Percentiles rank a stretch among this genome's conserved stretches.
phyloP scores from a whole-genome alignment of 1,140 invertebrate species.

The Leptinotarsa defecta region DNA sequence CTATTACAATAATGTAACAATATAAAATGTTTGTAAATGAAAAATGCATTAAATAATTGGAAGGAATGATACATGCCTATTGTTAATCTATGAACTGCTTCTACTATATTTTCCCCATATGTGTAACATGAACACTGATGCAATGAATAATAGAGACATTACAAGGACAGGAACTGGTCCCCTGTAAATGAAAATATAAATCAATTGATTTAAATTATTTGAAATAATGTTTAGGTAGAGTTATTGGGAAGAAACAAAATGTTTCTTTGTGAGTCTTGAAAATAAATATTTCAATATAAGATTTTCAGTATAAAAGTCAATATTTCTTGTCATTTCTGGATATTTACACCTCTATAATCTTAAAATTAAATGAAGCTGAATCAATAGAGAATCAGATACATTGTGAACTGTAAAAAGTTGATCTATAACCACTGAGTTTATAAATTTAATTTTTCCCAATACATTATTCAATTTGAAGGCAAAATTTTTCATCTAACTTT shows the following conservation, averaged over 20 bases:
- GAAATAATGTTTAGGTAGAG: not conserved
- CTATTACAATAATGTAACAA: conserved; percentile 36
- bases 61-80: conserved; percentile 40
- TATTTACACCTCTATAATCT: too few species aligned
- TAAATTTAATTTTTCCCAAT: too few species aligned
- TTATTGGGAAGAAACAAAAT: not conserved
- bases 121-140: conserved; percentile 99
- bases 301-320: too few species aligned
- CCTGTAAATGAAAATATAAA: conserved; percentile 64
- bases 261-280: not conserved
- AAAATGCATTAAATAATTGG: conserved; percentile 42
- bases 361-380: too few species aligned
- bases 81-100: conserved; percentile 78
- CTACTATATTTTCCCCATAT: conserved; percentile 99
- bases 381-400: too few species aligned
- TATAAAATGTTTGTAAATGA: conserved; percentile 43
- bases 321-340: too few species aligned
- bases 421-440: too few species aligned
- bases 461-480: too few species aligned
- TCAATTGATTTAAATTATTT: not conserved
- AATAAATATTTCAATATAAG: not conserved
- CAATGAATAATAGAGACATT: conserved; percentile 98
- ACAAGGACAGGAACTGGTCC: conserved; percentile 99
- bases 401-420: too few species aligned
- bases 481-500: too few species aligned